Base-by-base conservation (phyloP, 2,888 invertebrate genomes). In the Drosophila histrio region DNA sequence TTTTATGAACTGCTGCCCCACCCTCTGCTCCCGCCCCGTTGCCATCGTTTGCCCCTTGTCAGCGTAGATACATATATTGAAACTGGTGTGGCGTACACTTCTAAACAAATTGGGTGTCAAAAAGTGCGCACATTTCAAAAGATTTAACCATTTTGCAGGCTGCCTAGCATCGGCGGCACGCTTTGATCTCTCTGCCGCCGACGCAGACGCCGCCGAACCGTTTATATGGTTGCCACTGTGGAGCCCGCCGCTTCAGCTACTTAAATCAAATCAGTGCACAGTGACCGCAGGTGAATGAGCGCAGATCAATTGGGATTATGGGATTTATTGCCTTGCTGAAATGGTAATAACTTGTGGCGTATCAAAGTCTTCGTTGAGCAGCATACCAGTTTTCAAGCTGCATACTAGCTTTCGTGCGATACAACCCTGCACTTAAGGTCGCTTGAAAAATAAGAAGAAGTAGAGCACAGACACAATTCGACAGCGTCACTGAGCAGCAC, bases 31-130 rank as follows among this genome's bases (percentile, higher is more conserved):
- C 30, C 32, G 11, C 43, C 13, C 19, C 26, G 9, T 2, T 5
- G 11, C 36, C 34, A 2, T 11, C 15, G 8, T 9, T n/a, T 6
- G n/a, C 17, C 30, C 22, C 38, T 52, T 52, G n/a, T 30, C 28
- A 26, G 26, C 15, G 15, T 47, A 8, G 44, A 28, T 68, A 15
- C 15, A 64, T 53, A 15, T 19, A 64, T 53, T 46, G 63, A 21
- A 61, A 53, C 62, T 53, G 69, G 49, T 58, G 56, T 41, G 61
- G 72, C 63, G 73, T 76, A 69, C 80, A 79, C 82, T 81, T 86
- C 87, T 88, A 83, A 89, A 86, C 89, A 88, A 89, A 89, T 89
- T 89, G 89, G 87, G 89, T 88, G 87, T 87, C 87, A 88, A 89
- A 88, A 88, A 89, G 86, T 87, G 83, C 83, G 85, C 81, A 85